These are phyloP conservation scores for Siniperca undulata DNA, from an alignment of 2,797 vertebrate genomes.

Conservation along the genomic window DNA sequence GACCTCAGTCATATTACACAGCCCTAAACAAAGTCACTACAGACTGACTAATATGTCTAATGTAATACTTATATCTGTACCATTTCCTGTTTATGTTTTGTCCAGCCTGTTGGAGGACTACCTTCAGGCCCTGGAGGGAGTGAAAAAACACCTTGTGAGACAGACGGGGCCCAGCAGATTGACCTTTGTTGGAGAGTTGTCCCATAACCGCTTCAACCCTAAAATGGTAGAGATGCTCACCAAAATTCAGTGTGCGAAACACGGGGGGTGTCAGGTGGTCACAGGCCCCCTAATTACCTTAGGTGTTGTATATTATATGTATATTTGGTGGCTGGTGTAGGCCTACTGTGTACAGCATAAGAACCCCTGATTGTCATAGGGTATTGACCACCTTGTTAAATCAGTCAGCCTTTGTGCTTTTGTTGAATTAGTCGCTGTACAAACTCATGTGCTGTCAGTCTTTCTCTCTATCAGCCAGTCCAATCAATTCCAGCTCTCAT, in stretches of 20 bases:
- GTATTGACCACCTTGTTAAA: not conserved
- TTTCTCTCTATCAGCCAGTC: not conserved
- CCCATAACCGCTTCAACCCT: conserved; percentile 93
- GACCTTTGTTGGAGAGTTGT: conserved; percentile 93
- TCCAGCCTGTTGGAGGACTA: conserved; percentile 92
- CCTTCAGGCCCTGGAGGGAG: conserved; percentile 90
- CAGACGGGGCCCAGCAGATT: conserved; percentile 87
- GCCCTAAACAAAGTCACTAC: not conserved
- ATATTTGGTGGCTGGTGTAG: not conserved
- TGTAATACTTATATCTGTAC: not conserved
- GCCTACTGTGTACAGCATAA: not conserved
- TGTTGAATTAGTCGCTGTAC: conserved; percentile 1
- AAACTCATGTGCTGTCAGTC: not conserved
- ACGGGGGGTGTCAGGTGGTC: not conserved
- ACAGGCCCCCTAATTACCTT: not conserved
- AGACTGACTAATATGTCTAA: not conserved
- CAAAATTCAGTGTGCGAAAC: not conserved
- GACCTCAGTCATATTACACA: not conserved
- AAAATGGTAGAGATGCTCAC: conserved; percentile 90
- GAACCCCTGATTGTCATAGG: not conserved
- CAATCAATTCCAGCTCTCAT: conserved; percentile 5
- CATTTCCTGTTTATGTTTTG: conserved; percentile 17
- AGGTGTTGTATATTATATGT: not conserved
- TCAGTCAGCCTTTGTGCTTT: conserved; percentile 28
- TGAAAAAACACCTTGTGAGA: conserved; percentile 91